phyloP scores from a whole-genome alignment of 2,113 vertebrate species.

The Syrrhaptes paradoxus region DNA sequence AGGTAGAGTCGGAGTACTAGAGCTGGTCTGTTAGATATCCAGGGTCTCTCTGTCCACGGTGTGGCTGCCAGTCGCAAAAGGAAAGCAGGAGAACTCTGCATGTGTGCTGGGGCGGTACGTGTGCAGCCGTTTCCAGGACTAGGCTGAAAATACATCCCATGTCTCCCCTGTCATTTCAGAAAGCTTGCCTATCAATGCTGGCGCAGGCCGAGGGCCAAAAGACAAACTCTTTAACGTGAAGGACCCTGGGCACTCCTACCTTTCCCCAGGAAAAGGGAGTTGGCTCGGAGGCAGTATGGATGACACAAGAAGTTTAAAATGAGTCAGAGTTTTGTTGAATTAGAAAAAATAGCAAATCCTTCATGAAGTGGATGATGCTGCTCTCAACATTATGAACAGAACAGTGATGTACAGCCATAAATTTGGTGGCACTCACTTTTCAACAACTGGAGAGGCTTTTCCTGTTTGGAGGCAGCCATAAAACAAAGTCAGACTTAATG shows the following conservation, averaged over 20 bases:
- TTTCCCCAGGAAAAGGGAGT: not conserved
- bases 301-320: not conserved
- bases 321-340: not conserved
- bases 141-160: not conserved
- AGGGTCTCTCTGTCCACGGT: not conserved
- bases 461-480: not conserved
- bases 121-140: not conserved
- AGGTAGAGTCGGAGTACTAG: not conserved
- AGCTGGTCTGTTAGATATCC: not conserved
- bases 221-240: accelerated
- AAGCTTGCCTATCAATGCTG: not conserved
- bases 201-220: not conserved
- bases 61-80: not conserved
- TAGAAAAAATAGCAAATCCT: not conserved
- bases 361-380: not conserved
- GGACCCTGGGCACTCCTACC: not conserved
- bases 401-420: not conserved
- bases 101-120: too few species aligned
- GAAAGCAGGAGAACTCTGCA: not conserved
- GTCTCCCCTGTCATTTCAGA: not conserved
- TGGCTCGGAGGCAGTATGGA: not conserved
- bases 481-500: not conserved
- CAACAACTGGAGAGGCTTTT: not conserved
- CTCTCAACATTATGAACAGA: not conserved
- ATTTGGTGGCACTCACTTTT: not conserved